Percentiles rank a stretch among this genome's conserved stretches.
These are phyloP conservation scores for Lagopus leucura DNA, from an alignment of 2,113 vertebrate genomes.

Conservation along the genomic window DNA sequence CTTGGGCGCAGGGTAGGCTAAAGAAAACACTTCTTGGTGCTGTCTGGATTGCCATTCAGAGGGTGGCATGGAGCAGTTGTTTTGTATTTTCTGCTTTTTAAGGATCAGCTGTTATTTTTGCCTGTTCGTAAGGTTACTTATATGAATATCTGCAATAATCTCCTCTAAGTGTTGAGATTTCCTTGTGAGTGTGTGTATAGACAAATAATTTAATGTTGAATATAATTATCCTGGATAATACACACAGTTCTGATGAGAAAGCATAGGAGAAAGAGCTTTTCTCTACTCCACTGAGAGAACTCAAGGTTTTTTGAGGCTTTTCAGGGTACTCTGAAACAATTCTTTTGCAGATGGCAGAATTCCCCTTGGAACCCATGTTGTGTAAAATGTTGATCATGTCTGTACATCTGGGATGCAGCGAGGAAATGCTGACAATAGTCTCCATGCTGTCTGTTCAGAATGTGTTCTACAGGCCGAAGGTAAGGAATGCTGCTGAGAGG, in stretches of 20 bases:
- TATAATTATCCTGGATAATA: not conserved
- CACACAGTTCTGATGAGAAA: not conserved
- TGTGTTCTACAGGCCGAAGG: constrained; percentile 98
- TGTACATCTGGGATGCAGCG: constrained; percentile 95
- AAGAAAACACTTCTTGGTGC: not conserved
- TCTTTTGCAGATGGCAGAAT: constrained; percentile 92
- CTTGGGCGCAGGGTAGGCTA: constrained; percentile 90
- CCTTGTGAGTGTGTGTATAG: not conserved
- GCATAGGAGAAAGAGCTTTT: not conserved
- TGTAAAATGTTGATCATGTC: constrained; percentile 99
- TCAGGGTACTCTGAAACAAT: not conserved
- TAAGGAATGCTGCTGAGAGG: constrained; percentile 21
- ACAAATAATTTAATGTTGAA: not conserved
- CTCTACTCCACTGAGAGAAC: not conserved
- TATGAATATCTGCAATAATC: not conserved
- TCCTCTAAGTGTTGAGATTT: not conserved
- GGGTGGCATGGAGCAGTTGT: not conserved
- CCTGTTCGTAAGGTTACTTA: not conserved
- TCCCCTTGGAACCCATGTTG: constrained; percentile 97
- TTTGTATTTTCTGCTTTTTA: not conserved
- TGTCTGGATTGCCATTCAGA: not conserved
- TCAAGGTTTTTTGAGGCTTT: not conserved
- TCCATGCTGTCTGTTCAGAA: constrained; percentile 99
- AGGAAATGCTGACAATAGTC: constrained; percentile 97
- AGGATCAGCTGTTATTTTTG: not conserved